Base-by-base conservation (phyloP, 2,797 vertebrate genomes). In the Megalops cyprinoides region DNA sequence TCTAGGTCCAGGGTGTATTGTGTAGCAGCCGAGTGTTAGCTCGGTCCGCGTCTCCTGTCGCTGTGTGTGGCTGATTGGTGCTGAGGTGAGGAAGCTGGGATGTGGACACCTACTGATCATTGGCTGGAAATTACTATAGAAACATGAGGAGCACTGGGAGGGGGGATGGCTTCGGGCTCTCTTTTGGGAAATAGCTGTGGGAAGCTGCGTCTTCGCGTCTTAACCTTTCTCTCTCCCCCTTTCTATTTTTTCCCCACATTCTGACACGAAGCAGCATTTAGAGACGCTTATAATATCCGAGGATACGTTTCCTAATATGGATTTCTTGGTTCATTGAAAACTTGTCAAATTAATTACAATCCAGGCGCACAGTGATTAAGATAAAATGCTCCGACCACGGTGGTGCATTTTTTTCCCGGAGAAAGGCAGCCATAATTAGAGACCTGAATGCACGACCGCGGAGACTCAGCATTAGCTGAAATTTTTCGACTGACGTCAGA, bases 31-130 rank as follows among this genome's bases (percentile, higher is more conserved):
- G 90, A 87, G 90, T 88, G 91, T 84, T 71, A 86, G 90, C 92
- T 74, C 77, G 92, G 90, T 88, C 91, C 90, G 90, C 91, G 92
- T 92, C 93, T 93, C 89, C 91, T 87, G 89, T 85, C 92, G 90
- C 92, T 92, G 91, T 80, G 91, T 94, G 92, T 95, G 95, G 94
- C 91, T 89, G 93, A 89, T 87, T 87, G 90, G 90, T 91, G 91
- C 93, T 88, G 94, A 92, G 95, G 94, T 93, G 94, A 93, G 91
- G 89, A 90, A 93, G 93, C 93, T 81, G 89, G 89, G 94, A 88
- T 94, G 95, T 81, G 94, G 94, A 90, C 94, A 90, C 90, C 88
- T 84, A 87, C 91, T 84, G 91, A 86, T 91, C 94, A 96, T 95
- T 96, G 96, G 96, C 93, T 94, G 93, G 86, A 90, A 89, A 91